Percentiles rank a stretch among this genome's conserved stretches.
Conservation (phyloP, 2,797 vertebrate genomes). For the Rhinichthys osculus region DNA sequence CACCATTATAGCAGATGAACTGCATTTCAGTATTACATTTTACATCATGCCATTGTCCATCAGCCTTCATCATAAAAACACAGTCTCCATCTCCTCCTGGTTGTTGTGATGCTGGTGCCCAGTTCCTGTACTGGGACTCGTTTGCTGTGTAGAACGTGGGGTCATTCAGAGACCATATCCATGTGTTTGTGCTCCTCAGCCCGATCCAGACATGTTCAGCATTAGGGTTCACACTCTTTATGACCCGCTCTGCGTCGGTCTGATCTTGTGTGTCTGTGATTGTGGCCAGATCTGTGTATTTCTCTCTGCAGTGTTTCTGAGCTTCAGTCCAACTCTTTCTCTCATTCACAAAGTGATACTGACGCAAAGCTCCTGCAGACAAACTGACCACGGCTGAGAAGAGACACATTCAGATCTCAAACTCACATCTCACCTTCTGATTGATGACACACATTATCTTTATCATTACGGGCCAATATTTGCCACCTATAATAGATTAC, state of each 20-base stretch:
- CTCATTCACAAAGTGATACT: conserved; percentile 38
- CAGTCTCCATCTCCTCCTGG: background rate
- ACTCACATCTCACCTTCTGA: too few relatives aligned
- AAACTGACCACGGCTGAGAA: background rate
- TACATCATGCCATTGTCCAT: background rate
- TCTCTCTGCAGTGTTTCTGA: conserved; percentile 11
- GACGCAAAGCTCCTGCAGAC: background rate
- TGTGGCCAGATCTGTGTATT: conserved; percentile 35
- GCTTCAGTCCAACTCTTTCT: background rate
- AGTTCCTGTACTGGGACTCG: conserved; percentile 7
- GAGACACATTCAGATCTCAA: background rate
- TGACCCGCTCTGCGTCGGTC: background rate
- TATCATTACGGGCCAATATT: too few relatives aligned
- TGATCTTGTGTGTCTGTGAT: background rate
- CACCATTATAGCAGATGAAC: conserved; percentile 54
- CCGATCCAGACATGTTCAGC: conserved; percentile 23
- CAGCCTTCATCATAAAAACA: accelerated
- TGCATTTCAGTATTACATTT: accelerated
- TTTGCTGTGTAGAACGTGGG: background rate
- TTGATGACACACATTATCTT: too few relatives aligned
- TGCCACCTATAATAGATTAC: background rate
- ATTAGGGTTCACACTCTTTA: accelerated
- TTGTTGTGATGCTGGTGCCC: background rate
- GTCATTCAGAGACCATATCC: conserved; percentile 52
- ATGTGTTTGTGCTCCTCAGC: background rate